phyloP scores from a whole-genome alignment of 1,140 invertebrate genomes.

The Eumeta japonica region DNA sequence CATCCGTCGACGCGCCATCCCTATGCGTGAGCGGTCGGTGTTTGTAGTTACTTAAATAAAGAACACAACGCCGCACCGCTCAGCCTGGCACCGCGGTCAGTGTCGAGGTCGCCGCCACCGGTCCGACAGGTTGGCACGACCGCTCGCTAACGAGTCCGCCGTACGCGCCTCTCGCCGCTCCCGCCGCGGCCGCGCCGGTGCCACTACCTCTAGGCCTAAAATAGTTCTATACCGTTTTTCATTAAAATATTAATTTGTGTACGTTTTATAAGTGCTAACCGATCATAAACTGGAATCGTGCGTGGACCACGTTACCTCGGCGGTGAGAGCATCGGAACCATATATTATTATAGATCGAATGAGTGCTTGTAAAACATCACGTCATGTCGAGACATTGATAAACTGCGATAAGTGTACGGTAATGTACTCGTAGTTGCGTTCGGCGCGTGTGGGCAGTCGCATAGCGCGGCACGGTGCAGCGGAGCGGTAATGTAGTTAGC shows the following conservation, averaged over 20 bases:
- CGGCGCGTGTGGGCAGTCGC: too few relatives aligned
- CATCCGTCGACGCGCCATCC: conserved; percentile 22
- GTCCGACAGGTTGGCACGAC: conserved; percentile 29
- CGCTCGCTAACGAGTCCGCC: not conserved
- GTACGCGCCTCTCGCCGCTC: too few relatives aligned
- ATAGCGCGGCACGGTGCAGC: too few relatives aligned
- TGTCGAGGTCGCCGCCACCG: conserved; percentile 45
- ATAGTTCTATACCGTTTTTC: too few relatives aligned
- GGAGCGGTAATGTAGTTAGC: conserved; percentile 23
- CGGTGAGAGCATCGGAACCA: too few relatives aligned
- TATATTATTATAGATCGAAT: too few relatives aligned
- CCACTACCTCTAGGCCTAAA: conserved; percentile 18
- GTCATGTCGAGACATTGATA: too few relatives aligned
- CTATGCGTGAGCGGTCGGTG: conserved; percentile 3
- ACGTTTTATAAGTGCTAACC: not conserved
- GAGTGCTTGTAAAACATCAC: too few relatives aligned
- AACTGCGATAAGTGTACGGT: too few relatives aligned
- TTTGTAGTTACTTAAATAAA: not conserved
- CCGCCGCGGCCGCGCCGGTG: not conserved
- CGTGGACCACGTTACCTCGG: not conserved
- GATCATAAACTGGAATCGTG: not conserved
- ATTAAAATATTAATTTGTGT: not conserved
- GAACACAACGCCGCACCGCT: conserved; percentile 15
- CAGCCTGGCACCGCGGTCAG: conserved; percentile 21
- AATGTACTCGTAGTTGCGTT: too few relatives aligned